Evolutionary conservation across 2,888 invertebrate species (phyloP), one percentile per base, ranked within the genome.

Genomic region (Lasius fuliginosus): DNA sequence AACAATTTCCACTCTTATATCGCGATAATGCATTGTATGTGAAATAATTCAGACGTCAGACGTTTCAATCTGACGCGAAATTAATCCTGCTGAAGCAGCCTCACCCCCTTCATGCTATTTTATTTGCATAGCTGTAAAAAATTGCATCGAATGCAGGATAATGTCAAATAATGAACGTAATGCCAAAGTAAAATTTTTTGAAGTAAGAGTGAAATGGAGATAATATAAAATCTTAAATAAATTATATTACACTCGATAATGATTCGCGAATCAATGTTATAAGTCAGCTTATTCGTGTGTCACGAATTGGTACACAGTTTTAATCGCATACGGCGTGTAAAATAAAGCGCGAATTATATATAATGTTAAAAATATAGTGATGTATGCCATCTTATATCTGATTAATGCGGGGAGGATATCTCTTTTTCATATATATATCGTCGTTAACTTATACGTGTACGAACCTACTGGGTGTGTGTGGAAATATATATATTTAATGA

Each of bases 371-470:
- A 65, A 49, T n/a, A 42, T 64, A 75, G 64, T 67, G 18, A 73
- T 62, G 23, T 49, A 68, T 36, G 30, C 15, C n/a, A 33, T n/a
- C 64, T 30, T 53, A 73, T 40, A 85, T 75, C 68, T 67, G 67
- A 73, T 86, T 62, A 89, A 60, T 85, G 58, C 69, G 49, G 82
- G 67, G 69, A 76, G 64, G 77, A 82, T 73, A 84, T 81, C 85
- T 82, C 79, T 56, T 81, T 84, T 84, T 83, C 6, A 49, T n/a
- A 49, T 18, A 18, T 49, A 49, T 83, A 83, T 85, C 83, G 83
- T 79, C 65, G 49, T 85, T 82, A 88, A 85, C 76, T 85, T 77
- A 83, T 86, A 86, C 76, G 85, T 85, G 87, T 88, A 82, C 84
- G 77, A 83, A 33, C 65, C 79, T 87, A 87, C 23, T 53, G 73